phyloP scores from a whole-genome alignment of 2,888 invertebrate genomes.

The Melanophora roralis region DNA sequence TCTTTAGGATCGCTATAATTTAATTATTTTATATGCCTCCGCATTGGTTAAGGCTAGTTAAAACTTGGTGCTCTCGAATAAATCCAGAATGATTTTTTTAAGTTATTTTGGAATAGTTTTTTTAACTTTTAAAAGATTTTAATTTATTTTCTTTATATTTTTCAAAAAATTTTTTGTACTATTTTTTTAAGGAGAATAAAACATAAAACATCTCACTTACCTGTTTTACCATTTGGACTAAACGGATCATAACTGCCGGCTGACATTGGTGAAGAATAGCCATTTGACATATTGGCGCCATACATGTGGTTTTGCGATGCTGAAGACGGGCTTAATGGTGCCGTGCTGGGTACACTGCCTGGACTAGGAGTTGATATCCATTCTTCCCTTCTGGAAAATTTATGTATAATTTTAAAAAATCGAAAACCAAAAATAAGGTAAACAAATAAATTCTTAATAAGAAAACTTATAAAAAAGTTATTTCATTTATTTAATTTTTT shows the following conservation, averaged over 20 bases:
- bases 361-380: conserved; percentile 83
- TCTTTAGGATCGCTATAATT: too few species aligned
- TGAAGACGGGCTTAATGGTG: conserved; percentile 83
- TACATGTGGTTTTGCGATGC: conserved; percentile 79
- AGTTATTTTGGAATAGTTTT: too few species aligned
- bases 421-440: too few species aligned
- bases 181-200: too few species aligned
- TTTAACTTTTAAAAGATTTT: neutral
- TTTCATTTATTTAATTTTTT: too few species aligned
- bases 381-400: conserved; percentile 78
- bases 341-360: conserved; percentile 79
- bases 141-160: neutral
- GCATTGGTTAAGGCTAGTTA: too few species aligned
- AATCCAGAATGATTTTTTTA: too few species aligned
- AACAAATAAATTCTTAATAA: too few species aligned
- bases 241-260: conserved; percentile 93
- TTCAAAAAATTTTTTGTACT: neutral
- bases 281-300: conserved; percentile 79
- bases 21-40: too few species aligned
- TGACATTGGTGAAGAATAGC: conserved; percentile 91
- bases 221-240: conserved; percentile 92
- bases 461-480: too few species aligned
- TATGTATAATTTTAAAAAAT: too few species aligned
- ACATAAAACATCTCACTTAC: conserved; percentile 80
- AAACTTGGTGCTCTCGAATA: too few species aligned